These are phyloP conservation scores for Poeciliopsis turrubarensis DNA, from an alignment of 2,113 vertebrate genomes.

Conservation along the genomic window DNA sequence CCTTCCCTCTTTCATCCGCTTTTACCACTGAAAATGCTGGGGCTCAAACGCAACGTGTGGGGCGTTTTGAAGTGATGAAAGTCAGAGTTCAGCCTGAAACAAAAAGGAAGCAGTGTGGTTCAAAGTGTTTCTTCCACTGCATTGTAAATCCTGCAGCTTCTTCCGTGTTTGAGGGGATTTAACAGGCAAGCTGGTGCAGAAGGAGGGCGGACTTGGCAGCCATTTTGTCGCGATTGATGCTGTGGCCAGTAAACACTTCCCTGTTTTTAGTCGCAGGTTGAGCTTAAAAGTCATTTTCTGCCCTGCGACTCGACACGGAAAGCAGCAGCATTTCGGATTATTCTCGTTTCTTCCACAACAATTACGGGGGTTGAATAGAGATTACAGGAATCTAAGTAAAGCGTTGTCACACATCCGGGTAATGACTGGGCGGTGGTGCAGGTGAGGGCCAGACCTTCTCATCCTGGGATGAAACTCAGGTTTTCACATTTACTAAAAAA, in stretches of 20 bases:
- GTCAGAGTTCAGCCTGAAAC: conserved; percentile 35
- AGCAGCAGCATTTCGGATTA: conserved; percentile 61
- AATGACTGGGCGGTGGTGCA: conserved; percentile 68
- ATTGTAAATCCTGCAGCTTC: conserved; percentile 41
- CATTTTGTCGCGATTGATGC: conserved; percentile 48
- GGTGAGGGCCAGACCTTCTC: conserved; percentile 63
- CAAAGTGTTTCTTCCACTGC: conserved; percentile 32
- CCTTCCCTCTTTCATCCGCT: conserved; percentile 35
- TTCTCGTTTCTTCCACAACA: conserved; percentile 56
- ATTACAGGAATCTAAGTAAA: conserved; percentile 64
- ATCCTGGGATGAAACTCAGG: conserved; percentile 74
- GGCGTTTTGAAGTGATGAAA: conserved; percentile 20
- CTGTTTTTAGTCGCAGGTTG: conserved; percentile 5
- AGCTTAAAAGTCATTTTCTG: no score
- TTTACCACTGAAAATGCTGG: conserved; percentile 10
- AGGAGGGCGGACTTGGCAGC: conserved; percentile 41
- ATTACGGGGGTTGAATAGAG: conserved; percentile 41
- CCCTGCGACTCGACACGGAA: conserved; percentile 14
- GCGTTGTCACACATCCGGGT: conserved; percentile 69
- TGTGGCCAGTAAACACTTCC: conserved; percentile 23
- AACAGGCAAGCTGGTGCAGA: conserved; percentile 24
- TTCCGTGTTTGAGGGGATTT: conserved; percentile 43
- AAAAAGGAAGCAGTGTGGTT: conserved; percentile 18
- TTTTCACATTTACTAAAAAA: conserved; percentile 83
- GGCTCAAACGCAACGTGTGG: conserved; percentile 39